Evolutionary conservation across 1,140 invertebrate species (phyloP).

Genomic region (Bombus soroeensis): DNA sequence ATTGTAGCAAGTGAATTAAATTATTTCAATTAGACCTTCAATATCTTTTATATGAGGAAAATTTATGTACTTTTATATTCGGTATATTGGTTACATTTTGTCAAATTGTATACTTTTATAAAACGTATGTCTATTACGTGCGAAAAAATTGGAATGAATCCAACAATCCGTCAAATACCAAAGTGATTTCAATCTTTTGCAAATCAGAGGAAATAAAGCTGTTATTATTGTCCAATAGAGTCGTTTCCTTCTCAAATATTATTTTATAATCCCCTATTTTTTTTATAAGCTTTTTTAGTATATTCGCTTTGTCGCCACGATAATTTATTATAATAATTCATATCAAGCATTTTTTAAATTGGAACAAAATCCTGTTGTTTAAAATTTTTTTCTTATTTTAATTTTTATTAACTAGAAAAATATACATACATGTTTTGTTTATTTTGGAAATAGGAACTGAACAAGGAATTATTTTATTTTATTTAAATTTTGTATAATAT

Average conservation of each 20-base stretch:
- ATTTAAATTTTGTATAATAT: not conserved
- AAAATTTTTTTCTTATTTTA: not conserved
- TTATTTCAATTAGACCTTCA: not conserved
- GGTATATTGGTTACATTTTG: not conserved
- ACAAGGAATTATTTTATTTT: not conserved
- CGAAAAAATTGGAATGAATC: not conserved
- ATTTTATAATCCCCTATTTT: not conserved
- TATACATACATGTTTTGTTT: not conserved
- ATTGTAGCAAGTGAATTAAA: not conserved
- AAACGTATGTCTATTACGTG: not conserved
- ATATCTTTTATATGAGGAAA: not conserved
- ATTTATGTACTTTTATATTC: not conserved
- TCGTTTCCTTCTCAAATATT: not conserved
- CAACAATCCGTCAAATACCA: constrained; percentile 48
- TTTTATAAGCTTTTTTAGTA: not conserved
- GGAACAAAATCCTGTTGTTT: not conserved
- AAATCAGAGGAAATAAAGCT: constrained; percentile 54
- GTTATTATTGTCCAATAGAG: constrained; percentile 52
- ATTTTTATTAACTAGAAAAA: not conserved
- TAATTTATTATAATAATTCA: not conserved
- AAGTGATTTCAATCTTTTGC: constrained; percentile 54
- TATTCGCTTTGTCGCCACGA: not conserved
- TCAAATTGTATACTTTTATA: not conserved
- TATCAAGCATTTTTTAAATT: not conserved
- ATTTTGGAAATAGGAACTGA: not conserved